A percentile compares a stretch with the other conserved stretches of the same genome.
Conservation (phyloP, 2,888 invertebrate genomes). For the Dolichomitus sp. region DNA sequence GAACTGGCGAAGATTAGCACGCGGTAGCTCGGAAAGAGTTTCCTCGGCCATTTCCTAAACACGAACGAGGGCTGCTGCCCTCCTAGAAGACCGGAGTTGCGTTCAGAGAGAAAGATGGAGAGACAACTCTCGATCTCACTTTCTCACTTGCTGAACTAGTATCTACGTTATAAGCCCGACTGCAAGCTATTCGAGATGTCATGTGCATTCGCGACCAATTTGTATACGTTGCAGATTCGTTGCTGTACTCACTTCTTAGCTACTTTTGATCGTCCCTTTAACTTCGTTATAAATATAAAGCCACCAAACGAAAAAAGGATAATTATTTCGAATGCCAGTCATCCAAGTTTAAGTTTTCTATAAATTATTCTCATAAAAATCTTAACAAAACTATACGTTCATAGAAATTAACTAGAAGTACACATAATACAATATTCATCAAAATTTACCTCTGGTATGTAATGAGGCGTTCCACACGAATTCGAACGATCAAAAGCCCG, state of each 20-base stretch:
- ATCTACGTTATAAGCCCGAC: conserved; percentile 15
- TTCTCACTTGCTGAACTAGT: conserved; percentile 36
- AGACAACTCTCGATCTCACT: not conserved
- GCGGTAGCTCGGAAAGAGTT: conserved; percentile 27
- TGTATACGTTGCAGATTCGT: conserved; percentile 11
- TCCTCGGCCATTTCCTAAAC: conserved; percentile 50
- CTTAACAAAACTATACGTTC: too few relatives aligned
- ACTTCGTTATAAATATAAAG: not conserved
- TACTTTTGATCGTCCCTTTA: not conserved
- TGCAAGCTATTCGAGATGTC: conserved; percentile 19
- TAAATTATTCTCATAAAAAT: not conserved
- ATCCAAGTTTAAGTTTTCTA: not conserved
- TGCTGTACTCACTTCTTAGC: not conserved
- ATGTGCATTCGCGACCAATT: conserved; percentile 32
- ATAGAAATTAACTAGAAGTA: too few relatives aligned
- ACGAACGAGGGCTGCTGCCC: conserved; percentile 31
- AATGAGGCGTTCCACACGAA: too few relatives aligned
- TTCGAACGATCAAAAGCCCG: too few relatives aligned
- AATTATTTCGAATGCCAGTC: not conserved
- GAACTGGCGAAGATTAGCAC: conserved; percentile 47
- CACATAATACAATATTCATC: too few relatives aligned
- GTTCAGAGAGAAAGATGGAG: conserved; percentile 1
- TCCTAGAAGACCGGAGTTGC: conserved; percentile 23
- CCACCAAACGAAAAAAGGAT: not conserved
- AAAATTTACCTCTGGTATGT: too few relatives aligned